Base-by-base conservation (phyloP, 2,888 invertebrate genomes). In the Aethes cnicana region DNA sequence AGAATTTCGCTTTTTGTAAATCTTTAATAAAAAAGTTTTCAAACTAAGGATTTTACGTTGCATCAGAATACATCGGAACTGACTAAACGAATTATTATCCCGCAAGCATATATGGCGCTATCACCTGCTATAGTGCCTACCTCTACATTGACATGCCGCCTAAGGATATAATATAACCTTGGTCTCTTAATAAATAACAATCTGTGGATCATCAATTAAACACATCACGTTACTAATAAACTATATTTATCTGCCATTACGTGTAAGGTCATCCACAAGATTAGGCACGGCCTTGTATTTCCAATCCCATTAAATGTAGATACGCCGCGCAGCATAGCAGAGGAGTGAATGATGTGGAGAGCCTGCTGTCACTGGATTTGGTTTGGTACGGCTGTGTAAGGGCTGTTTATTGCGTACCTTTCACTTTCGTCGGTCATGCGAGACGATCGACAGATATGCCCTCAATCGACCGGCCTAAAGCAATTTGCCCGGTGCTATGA, bases 371-470 rank as follows among this genome's bases (percentile, higher is more conserved):
- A 33, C 14, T 32, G 12, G 32, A 9, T 30, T 21, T 32, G 32
- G 7, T 30, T 21, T 32, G 17, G 21, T 43, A 21, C 32, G 11
- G 20, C n/a, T 21, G 43, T 32, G 14, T 41, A 43, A 43, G 43
- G 43, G 43, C 32, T 43, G 14, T 43, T 50, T 57, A 63, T 59
- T 47, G 55, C 56, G 55, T 58, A 61, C 73, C 76, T 74, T 78
- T 78, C 74, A 73, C 76, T 80, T 76, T 75, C 67, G 59, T 60
- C 58, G 62, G 58, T 61, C 61, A 68, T 55, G 69, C 66, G 65
- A 64, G 64, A 72, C 69, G 62, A 69, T 67, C 66, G 55, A 65
- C 68, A 63, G 63, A 46, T 37, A 66, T 68, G 61, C 57, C 62
- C 64, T 67, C 63, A 69, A 65, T 65, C 58, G 59, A 58, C 64